A percentile compares a stretch with the other conserved stretches of the same genome.
These are phyloP conservation scores for Illadopsis cleaveri DNA, from an alignment of 2,113 vertebrate genomes.

Conservation along the genomic window DNA sequence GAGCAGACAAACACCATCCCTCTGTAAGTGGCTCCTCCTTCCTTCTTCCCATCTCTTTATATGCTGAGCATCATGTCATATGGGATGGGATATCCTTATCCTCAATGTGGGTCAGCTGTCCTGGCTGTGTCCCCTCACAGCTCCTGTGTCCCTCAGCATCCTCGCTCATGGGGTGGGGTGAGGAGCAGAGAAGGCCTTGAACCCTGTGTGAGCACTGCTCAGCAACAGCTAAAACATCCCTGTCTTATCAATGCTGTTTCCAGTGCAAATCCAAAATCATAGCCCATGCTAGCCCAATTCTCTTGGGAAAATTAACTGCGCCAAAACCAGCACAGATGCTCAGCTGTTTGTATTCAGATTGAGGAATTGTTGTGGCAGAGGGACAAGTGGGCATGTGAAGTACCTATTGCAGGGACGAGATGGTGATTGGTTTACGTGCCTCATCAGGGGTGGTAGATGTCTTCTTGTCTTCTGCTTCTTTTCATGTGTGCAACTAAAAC, in stretches of 20 bases:
- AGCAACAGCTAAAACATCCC: neutral
- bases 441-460: neutral
- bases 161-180: fast-evolving
- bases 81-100: neutral
- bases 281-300: neutral
- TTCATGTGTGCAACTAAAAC: neutral
- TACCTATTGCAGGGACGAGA: neutral
- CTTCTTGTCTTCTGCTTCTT: neutral
- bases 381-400: neutral
- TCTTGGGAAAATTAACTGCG: neutral
- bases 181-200: neutral
- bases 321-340: neutral
- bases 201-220: neutral
- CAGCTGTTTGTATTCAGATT: slow-evolving; percentile 21
- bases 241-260: fast-evolving
- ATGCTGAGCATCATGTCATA: neutral
- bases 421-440: neutral
- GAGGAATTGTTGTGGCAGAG: slow-evolving; percentile 34
- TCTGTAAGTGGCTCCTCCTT: neutral
- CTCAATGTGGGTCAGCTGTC: neutral
- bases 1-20: neutral
- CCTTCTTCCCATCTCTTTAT: neutral
- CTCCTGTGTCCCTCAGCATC: neutral
- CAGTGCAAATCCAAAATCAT: neutral
- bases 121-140: neutral